Evolutionary conservation across 2,888 invertebrate species (phyloP).

Genomic region (Hofmannophila pseudospretella): DNA sequence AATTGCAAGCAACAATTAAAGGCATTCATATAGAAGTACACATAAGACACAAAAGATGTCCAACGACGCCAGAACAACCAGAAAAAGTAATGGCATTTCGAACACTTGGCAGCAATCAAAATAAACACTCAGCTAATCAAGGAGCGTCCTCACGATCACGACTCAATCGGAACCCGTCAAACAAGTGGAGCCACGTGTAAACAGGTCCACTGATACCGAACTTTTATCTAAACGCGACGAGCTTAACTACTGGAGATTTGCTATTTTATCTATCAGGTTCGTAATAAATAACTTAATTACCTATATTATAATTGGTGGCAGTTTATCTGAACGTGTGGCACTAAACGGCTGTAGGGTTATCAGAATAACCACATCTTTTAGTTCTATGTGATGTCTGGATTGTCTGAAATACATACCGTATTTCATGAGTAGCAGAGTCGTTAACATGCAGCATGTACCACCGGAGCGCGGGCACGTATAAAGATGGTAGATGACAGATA

Average conservation of each 20-base stretch:
- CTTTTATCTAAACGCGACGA: conserved; percentile 1
- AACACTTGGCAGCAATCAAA: not conserved
- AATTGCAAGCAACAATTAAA: too few species aligned
- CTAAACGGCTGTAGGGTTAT: conserved; percentile 22
- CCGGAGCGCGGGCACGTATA: too few species aligned
- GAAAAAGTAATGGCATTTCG: not conserved
- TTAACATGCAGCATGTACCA: too few species aligned
- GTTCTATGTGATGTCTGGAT: too few species aligned
- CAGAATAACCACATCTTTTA: too few species aligned
- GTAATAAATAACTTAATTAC: conserved; percentile 40
- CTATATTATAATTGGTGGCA: conserved; percentile 48
- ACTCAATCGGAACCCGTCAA: not conserved
- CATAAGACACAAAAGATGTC: too few species aligned
- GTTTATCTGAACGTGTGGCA: conserved; percentile 41
- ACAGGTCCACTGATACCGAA: not conserved
- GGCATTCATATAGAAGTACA: too few species aligned
- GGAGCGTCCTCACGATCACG: not conserved
- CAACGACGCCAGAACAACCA: too few species aligned
- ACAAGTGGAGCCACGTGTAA: too few species aligned
- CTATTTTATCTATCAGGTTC: not conserved
- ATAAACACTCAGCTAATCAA: not conserved
- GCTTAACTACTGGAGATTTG: not conserved
- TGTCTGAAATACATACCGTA: too few species aligned
- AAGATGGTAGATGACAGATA: too few species aligned
- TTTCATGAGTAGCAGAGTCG: too few species aligned